phyloP scores from a whole-genome alignment of 1,140 invertebrate genomes.

The Hyphantria cunea region DNA sequence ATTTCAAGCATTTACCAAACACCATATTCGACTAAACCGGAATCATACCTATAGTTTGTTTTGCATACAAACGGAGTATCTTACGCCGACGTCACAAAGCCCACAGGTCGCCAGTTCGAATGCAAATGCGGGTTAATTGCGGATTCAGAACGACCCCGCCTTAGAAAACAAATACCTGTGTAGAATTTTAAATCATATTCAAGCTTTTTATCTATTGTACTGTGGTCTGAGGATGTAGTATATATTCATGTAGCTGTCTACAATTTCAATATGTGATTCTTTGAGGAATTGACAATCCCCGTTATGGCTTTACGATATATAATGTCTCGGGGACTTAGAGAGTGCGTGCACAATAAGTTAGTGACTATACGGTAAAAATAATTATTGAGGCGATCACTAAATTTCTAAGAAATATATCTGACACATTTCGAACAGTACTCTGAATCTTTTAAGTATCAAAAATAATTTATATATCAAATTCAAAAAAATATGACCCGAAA shows the following conservation, averaged over 20 bases:
- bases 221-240: neutral
- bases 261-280: neutral
- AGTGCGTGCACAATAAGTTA: too few relatives aligned
- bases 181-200: slow-evolving; percentile 46
- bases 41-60: neutral
- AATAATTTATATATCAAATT: too few relatives aligned
- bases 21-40: neutral
- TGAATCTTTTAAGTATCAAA: too few relatives aligned
- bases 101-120: slow-evolving; percentile 48
- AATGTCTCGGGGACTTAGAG: too few relatives aligned
- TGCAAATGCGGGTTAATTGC: slow-evolving; percentile 63
- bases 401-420: too few relatives aligned
- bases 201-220: slow-evolving; percentile 3
- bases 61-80: neutral
- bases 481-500: too few relatives aligned
- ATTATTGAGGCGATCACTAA: too few relatives aligned
- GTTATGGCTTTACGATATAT: too few relatives aligned
- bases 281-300: neutral
- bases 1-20: neutral
- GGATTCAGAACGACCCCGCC: slow-evolving; percentile 49
- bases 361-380: too few relatives aligned
- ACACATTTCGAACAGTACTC: too few relatives aligned
- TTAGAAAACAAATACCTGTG: slow-evolving; percentile 48
- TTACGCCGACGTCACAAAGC: slow-evolving; percentile 7
- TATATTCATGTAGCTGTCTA: neutral